phyloP scores from a whole-genome alignment of 2,797 vertebrate genomes.

The Melanotaenia boesemani region DNA sequence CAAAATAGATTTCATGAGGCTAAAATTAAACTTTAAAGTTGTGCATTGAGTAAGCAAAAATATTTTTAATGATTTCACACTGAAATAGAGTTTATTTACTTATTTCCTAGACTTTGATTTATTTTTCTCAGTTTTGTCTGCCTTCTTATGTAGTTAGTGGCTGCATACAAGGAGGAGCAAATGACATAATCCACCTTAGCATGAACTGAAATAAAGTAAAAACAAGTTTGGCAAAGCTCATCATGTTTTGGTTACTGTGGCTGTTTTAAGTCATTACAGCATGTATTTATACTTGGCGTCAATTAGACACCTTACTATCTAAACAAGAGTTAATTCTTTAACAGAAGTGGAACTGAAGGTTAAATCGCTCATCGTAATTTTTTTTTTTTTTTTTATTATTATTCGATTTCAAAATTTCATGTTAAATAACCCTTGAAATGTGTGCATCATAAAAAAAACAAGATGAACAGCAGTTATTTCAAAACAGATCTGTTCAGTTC shows the following conservation, averaged over 20 bases:
- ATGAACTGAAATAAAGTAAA: neutral
- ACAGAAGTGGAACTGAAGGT: neutral
- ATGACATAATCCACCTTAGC: neutral
- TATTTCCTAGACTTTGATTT: neutral
- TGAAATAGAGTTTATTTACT: neutral
- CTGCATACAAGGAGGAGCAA: neutral
- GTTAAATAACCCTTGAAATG: too few relatives aligned
- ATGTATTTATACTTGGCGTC: neutral
- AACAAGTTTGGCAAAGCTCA: constrained; percentile 1
- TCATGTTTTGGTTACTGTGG: constrained; percentile 1
- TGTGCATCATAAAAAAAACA: neutral
- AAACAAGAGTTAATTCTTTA: constrained; percentile 3
- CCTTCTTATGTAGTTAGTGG: neutral
- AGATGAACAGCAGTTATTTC: neutral
- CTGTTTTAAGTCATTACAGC: constrained; percentile 7
- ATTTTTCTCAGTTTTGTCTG: neutral
- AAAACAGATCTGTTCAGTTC: neutral
- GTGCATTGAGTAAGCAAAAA: neutral
- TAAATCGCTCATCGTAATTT: neutral
- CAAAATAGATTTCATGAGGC: neutral
- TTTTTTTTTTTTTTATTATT: neutral
- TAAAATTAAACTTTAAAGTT: neutral
- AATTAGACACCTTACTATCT: neutral
- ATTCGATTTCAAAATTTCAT: neutral
- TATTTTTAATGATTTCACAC: constrained; percentile 13